Percentiles rank a stretch among this genome's conserved stretches.
Conservation (phyloP, 1,140 invertebrate species). For the Lordiphosa collinella region DNA sequence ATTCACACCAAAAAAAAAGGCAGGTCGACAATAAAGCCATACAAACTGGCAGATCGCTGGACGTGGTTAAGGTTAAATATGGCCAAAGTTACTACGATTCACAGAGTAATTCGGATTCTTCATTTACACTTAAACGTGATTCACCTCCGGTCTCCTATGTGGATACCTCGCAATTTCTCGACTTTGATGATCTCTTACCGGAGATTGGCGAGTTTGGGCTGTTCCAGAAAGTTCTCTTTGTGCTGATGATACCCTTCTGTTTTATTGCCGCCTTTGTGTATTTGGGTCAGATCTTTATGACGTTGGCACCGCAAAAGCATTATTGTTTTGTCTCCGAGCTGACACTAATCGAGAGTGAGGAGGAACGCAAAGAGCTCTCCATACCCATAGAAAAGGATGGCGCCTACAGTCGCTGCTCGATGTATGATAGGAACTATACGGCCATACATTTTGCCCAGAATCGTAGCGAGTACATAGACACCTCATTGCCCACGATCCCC, state of each 20-base stretch:
- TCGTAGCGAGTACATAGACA: conserved; percentile 80
- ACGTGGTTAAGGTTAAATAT: neutral
- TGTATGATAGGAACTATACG: conserved; percentile 86
- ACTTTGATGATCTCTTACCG: conserved; percentile 91
- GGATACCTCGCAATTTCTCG: conserved; percentile 76
- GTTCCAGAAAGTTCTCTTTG: conserved; percentile 91
- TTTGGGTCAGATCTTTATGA: conserved; percentile 92
- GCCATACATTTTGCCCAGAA: conserved; percentile 80
- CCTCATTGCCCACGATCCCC: conserved; percentile 82
- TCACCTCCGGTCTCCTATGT: neutral
- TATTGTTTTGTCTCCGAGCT: conserved; percentile 88
- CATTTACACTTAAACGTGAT: neutral
- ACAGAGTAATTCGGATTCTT: neutral
- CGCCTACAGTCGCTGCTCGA: conserved; percentile 82
- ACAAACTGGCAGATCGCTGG: neutral
- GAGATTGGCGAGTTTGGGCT: conserved; percentile 91
- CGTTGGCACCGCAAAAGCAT: conserved; percentile 86
- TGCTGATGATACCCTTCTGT: conserved; percentile 90
- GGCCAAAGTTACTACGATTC: no score
- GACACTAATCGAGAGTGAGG: neutral
- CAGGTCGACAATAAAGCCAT: neutral
- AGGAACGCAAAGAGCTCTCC: conserved; percentile 79
- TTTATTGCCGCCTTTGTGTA: conserved; percentile 91
- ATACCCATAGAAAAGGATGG: conserved; percentile 82
- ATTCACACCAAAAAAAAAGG: no score